phyloP scores from a whole-genome alignment of 2,113 vertebrate genomes.

The Zapornia atra region DNA sequence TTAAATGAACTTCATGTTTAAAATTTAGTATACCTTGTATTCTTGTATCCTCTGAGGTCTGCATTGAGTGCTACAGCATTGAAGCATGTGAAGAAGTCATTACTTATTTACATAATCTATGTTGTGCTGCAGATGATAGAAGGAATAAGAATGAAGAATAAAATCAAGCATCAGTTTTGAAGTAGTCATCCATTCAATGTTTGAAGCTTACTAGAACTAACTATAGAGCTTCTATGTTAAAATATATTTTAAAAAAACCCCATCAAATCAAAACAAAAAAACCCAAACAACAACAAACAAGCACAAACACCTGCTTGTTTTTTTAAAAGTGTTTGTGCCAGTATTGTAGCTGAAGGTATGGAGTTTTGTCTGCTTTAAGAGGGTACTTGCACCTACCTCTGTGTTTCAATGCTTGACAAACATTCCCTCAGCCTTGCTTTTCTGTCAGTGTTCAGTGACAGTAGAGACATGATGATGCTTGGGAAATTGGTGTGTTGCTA shows the following conservation, averaged over 20 bases:
- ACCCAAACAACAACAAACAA: neutral
- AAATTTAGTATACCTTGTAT: neutral
- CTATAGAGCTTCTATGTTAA: neutral
- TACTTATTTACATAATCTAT: neutral
- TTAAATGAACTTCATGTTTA: neutral
- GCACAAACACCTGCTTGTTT: neutral
- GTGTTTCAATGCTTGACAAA: neutral
- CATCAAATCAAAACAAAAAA: no score
- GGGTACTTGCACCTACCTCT: neutral
- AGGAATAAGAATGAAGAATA: neutral
- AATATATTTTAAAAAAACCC: neutral
- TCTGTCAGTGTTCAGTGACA: neutral
- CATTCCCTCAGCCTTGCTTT: neutral
- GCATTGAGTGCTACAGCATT: neutral
- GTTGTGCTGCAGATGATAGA: neutral
- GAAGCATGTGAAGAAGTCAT: neutral
- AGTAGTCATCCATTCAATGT: neutral
- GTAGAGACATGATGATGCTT: neutral
- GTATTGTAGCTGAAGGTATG: neutral
- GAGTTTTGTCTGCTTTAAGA: neutral
- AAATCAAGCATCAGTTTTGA: neutral
- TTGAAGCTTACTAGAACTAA: neutral
- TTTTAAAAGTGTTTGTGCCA: neutral
- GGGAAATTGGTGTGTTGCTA: constrained; percentile 30
- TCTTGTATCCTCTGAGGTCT: neutral